Base-by-base conservation (phyloP, 2,113 vertebrate species). In the Chlorocebus sabaeus region DNA sequence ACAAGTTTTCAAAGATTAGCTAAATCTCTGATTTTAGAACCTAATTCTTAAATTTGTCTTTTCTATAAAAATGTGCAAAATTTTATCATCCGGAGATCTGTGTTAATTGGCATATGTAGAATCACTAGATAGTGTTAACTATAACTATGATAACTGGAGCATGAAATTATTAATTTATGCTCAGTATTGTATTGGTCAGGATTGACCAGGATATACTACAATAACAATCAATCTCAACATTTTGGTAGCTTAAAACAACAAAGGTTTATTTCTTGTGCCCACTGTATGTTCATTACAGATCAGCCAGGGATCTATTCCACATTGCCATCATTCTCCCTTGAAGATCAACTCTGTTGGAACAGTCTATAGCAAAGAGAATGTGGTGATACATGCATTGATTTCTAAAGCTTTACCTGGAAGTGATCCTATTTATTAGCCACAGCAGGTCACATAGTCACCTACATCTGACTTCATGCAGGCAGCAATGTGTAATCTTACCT, bases 41-140 rank as follows among this genome's bases (percentile, higher is more conserved):
- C 43, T 14, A 64, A 38, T 84, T 97, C 72, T 94, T 48, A 90
- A 55, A 80, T 75, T 86, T 79, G n/a, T 52, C 67, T 97, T 97
- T 97, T 84, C 45, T 76, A 35, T 70, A 52, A 40, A 86, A 92
- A 52, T 45, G 45, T n/a, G 45, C 68, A 40, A 96, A 90, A 76
- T 88, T 48, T 83, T 9, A 55, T 95, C 30, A 55, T 95, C 30
- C 48, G 83, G 40, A 96, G 84, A 67, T 10, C 38, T n/a, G 18
- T n/a, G 18, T n/a, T 92, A 40, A 55, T 68, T 73, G 70, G 48
- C 45, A 93, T 70, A 89, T 72, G 87, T 40, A 68, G 76, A 86
- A 90, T 32, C 38, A 73, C 32, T 32, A 43, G 57, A 52, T 16
- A 89, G 38, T 86, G 30, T 45, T 92, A 40, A 52, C 73, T 81